Evolutionary conservation across 2,113 vertebrate genomes (phyloP).

Genomic region (Ageneiosus marmoratus): DNA sequence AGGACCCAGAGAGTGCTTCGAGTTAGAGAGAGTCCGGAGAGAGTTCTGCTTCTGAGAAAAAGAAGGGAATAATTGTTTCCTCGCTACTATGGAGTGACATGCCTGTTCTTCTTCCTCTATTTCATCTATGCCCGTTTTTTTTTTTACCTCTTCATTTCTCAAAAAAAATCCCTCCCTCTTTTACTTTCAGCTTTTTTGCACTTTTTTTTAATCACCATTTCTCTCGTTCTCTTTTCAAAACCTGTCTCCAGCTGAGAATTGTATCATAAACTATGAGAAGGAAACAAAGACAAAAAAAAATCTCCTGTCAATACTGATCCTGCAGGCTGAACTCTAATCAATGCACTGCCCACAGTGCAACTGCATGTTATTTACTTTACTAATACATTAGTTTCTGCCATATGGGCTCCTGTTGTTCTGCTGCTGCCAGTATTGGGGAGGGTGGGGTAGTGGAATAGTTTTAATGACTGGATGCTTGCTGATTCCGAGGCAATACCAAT

Average conservation of each 20-base stretch:
- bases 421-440: not conserved
- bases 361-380: conserved; percentile 24
- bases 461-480: not conserved
- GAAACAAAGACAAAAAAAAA: not conserved
- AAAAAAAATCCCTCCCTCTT: not conserved
- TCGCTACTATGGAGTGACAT: conserved; percentile 27
- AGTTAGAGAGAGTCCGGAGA: conserved; percentile 39
- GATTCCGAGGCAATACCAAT: not conserved
- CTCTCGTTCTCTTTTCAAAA: not conserved
- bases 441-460: not conserved
- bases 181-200: not conserved
- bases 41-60: conserved; percentile 26
- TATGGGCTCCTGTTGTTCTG: conserved; percentile 15
- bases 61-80: conserved; percentile 50
- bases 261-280: conserved; percentile 3
- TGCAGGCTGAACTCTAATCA: conserved; percentile 34
- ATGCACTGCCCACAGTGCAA: conserved; percentile 14
- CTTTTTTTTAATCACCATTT: not conserved
- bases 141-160: not conserved
- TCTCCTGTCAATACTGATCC: conserved; percentile 3
- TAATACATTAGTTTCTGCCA: conserved; percentile 20
- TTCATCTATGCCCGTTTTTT: not conserved
- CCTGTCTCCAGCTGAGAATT: not conserved
- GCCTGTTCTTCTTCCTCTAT: conserved; percentile 7
- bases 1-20: conserved; percentile 27